Conservation (phyloP, 2,797 vertebrate species). For the Sebastes aleutianus region DNA sequence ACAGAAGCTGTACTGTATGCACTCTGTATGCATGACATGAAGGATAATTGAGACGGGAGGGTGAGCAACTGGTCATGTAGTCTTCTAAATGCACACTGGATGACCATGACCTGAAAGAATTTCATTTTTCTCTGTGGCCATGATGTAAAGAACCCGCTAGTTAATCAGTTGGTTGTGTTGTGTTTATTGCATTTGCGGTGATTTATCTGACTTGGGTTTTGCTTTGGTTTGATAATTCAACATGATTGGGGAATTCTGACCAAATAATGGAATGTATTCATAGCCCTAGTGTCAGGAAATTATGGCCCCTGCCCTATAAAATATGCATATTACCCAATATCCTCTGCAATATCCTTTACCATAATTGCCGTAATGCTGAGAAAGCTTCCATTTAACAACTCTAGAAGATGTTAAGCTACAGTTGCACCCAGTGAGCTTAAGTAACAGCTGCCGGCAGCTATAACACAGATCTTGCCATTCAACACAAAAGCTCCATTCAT, state of each 20-base stretch:
- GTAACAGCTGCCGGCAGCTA: slow-evolving; percentile 11
- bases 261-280: background rate
- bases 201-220: background rate
- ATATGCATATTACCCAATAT: background rate
- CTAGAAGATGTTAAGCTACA: background rate
- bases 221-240: background rate
- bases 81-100: background rate
- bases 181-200: background rate
- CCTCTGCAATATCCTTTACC: background rate
- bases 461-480: slow-evolving; percentile 23
- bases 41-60: background rate
- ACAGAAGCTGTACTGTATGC: slow-evolving; percentile 2
- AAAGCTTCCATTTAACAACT: background rate
- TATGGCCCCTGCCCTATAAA: background rate
- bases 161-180: background rate
- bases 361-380: background rate
- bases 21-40: slow-evolving; percentile 8
- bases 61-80: background rate
- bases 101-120: background rate
- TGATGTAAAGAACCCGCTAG: background rate
- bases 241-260: background rate
- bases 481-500: slow-evolving; percentile 37
- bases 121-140: background rate
- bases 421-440: background rate
- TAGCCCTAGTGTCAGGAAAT: slow-evolving; percentile 1